Evolutionary conservation across 2,797 vertebrate genomes (phyloP).

Genomic region (Notamacropus eugenii): DNA sequence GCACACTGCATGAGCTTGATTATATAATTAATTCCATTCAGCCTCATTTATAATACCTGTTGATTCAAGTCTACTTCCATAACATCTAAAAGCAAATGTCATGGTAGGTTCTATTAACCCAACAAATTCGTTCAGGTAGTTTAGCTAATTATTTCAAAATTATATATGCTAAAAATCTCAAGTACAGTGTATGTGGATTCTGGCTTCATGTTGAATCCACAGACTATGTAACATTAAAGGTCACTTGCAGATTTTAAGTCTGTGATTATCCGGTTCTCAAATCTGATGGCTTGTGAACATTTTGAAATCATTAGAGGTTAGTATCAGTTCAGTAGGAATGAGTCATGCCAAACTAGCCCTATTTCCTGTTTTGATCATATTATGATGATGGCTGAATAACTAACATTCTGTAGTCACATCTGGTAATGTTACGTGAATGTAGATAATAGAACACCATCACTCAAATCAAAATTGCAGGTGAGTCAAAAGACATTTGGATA

Average conservation of each 20-base stretch:
- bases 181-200: neutral
- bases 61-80: neutral
- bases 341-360: neutral
- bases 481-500: neutral
- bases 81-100: neutral
- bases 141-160: neutral
- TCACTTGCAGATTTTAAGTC: neutral
- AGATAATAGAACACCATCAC: neutral
- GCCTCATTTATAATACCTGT: neutral
- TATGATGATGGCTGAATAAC: neutral
- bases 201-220: neutral
- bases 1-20: neutral
- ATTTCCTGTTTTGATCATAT: neutral
- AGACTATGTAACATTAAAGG: neutral
- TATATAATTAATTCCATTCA: neutral
- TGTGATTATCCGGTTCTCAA: neutral
- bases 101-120: neutral
- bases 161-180: neutral
- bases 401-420: neutral
- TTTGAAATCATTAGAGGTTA: neutral
- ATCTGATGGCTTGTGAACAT: neutral
- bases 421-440: neutral
- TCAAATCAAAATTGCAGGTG: neutral
- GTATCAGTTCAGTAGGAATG: neutral
- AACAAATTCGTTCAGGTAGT: neutral